Conservation (phyloP, 2,888 invertebrate species). For the Cosmia pyralina region DNA sequence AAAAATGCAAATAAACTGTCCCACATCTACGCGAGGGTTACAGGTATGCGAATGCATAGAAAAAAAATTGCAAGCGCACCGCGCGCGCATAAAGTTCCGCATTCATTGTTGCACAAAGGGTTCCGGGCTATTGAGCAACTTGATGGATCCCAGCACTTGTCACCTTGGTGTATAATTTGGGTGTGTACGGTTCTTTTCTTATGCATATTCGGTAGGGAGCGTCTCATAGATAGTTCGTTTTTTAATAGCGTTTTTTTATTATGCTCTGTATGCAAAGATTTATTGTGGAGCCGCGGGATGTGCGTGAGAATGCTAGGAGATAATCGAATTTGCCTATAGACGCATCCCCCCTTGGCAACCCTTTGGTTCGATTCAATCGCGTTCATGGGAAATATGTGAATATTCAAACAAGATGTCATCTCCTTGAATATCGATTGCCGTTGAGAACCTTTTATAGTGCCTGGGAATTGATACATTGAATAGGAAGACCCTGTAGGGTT, state of each 20-base stretch:
- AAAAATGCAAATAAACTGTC: slow-evolving; percentile 91
- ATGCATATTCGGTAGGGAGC: slow-evolving; percentile 86
- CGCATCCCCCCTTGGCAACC: slow-evolving; percentile 85
- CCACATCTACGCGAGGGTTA: slow-evolving; percentile 83
- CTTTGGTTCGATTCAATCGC: slow-evolving; percentile 81
- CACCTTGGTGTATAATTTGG: slow-evolving; percentile 89
- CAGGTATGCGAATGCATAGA: slow-evolving; percentile 81
- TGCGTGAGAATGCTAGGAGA: slow-evolving; percentile 89
- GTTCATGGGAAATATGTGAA: slow-evolving; percentile 88
- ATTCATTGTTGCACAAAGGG: slow-evolving; percentile 70
- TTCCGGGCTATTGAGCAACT: slow-evolving; percentile 70
- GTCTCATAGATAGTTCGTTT: slow-evolving; percentile 87
- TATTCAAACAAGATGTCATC: slow-evolving; percentile 91
- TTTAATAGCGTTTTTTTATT: slow-evolving; percentile 88
- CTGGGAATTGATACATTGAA: slow-evolving; percentile 89
- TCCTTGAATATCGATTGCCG: slow-evolving; percentile 90
- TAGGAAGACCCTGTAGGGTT: slow-evolving; percentile 85
- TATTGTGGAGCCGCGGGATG: slow-evolving; percentile 86
- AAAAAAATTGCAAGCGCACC: slow-evolving; percentile 83
- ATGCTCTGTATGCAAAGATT: slow-evolving; percentile 88
- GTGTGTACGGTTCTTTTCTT: slow-evolving; percentile 85
- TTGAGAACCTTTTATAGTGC: slow-evolving; percentile 84
- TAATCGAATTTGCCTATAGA: slow-evolving; percentile 90
- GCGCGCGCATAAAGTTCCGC: slow-evolving; percentile 75
- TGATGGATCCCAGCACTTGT: slow-evolving; percentile 85